phyloP scores from a whole-genome alignment of 2,113 vertebrate genomes.

The Pardalotus punctatus region DNA sequence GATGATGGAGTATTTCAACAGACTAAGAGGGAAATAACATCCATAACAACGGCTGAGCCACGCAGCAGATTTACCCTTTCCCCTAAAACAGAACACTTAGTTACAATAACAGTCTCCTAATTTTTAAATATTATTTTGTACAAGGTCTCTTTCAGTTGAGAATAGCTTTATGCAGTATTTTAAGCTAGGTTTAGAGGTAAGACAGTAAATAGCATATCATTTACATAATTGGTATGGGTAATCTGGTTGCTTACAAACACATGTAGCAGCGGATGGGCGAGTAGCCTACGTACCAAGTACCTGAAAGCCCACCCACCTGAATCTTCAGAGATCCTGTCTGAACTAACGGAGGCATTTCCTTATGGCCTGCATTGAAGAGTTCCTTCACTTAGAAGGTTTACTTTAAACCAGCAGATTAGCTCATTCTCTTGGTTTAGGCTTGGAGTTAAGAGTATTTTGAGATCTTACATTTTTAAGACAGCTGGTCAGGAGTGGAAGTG shows the following conservation, averaged over 20 bases:
- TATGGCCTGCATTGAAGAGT: neutral
- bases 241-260: neutral
- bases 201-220: neutral
- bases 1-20: neutral
- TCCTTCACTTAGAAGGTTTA: neutral
- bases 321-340: neutral
- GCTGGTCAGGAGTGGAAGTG: neutral
- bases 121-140: neutral
- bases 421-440: neutral
- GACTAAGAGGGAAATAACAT: neutral
- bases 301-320: neutral
- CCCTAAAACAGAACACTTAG: neutral
- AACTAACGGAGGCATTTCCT: neutral
- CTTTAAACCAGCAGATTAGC: neutral
- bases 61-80: neutral
- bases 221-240: neutral
- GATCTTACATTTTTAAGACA: neutral
- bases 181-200: neutral
- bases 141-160: neutral
- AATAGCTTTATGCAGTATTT: neutral
- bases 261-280: neutral
- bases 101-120: neutral
- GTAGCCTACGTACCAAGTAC: rapidly evolving
- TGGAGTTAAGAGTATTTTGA: neutral
- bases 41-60: neutral